Percentiles rank a stretch among this genome's conserved stretches.
Evolutionary conservation across 2,888 invertebrate genomes (phyloP).

Genomic region (Cheiracanthium punctorium): DNA sequence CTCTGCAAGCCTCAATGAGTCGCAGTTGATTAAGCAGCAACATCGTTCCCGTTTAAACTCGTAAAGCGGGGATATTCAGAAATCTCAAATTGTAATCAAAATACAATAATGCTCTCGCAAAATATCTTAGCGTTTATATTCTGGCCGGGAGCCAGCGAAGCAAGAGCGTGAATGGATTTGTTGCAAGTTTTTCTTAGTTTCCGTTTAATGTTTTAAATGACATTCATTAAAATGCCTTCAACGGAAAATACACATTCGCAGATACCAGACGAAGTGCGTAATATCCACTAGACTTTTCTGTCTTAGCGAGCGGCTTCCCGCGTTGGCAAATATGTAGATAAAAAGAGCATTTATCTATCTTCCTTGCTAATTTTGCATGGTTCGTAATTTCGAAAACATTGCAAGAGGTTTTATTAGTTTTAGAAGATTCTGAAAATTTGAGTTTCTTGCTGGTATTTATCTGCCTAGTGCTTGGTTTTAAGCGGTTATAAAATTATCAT

Average conservation of each 20-base stretch:
- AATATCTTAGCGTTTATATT: not conserved
- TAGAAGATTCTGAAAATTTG: too few species aligned
- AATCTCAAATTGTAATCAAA: not conserved
- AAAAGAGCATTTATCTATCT: not conserved
- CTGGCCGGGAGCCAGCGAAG: not conserved
- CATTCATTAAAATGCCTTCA: constrained; percentile 1
- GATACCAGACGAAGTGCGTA: not conserved
- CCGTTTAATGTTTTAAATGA: not conserved
- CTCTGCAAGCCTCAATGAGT: too few species aligned
- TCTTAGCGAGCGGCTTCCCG: not conserved
- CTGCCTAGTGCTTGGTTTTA: too few species aligned
- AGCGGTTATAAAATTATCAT: too few species aligned
- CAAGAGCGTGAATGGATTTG: not conserved
- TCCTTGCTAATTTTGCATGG: not conserved
- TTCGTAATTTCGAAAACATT: too few species aligned
- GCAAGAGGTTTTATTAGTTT: not conserved
- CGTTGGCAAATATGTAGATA: not conserved
- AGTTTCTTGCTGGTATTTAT: too few species aligned
- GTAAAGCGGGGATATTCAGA: not conserved
- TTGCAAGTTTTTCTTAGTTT: not conserved
- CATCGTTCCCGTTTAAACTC: not conserved
- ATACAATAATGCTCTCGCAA: not conserved
- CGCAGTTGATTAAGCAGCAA: not conserved
- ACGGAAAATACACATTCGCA: not conserved
- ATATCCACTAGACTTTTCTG: not conserved